Evolutionary conservation across 2,888 invertebrate genomes (phyloP).

Genomic region (Subacronicta megacephala): DNA sequence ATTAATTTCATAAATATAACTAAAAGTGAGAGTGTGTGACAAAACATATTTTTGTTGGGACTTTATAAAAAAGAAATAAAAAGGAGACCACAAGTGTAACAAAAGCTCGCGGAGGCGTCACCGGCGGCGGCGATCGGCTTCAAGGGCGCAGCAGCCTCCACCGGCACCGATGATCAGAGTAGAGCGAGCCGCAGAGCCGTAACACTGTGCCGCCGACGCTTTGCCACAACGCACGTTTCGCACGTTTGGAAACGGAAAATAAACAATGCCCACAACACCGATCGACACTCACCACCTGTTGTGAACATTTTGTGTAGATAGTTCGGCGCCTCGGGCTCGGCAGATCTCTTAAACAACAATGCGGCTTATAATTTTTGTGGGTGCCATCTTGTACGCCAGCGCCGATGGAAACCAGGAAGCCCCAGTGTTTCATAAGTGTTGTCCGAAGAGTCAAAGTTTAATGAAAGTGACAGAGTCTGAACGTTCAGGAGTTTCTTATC

Average conservation of each 20-base stretch:
- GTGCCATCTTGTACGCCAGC: slow-evolving; percentile 62
- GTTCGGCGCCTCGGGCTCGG: slow-evolving; percentile 41
- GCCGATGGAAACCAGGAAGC: slow-evolving; percentile 57
- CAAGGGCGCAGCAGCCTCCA: slow-evolving; percentile 83
- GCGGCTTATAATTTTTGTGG: slow-evolving; percentile 70
- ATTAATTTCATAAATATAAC: not conserved
- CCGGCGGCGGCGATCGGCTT: slow-evolving; percentile 53
- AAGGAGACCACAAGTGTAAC: slow-evolving; percentile 36
- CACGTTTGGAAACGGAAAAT: slow-evolving; percentile 55
- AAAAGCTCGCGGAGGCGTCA: slow-evolving; percentile 49
- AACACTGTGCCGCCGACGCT: slow-evolving; percentile 72
- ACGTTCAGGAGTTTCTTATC: slow-evolving; percentile 59
- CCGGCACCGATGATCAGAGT: slow-evolving; percentile 56
- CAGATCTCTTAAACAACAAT: slow-evolving; percentile 64
- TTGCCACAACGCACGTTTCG: slow-evolving; percentile 71
- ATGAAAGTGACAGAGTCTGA: slow-evolving; percentile 67
- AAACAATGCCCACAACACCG: slow-evolving; percentile 76
- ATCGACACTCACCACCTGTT: slow-evolving; percentile 79
- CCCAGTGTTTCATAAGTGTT: slow-evolving; percentile 80
- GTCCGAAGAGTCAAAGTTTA: slow-evolving; percentile 72
- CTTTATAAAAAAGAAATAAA: slow-evolving; percentile 20
- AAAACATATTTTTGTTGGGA: not conserved
- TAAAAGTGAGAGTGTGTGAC: slow-evolving; percentile 1
- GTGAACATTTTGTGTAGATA: slow-evolving; percentile 63
- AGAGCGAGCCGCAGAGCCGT: slow-evolving; percentile 53